Conservation (phyloP, 2,888 invertebrate genomes). For the Drosophila stalkeri region DNA sequence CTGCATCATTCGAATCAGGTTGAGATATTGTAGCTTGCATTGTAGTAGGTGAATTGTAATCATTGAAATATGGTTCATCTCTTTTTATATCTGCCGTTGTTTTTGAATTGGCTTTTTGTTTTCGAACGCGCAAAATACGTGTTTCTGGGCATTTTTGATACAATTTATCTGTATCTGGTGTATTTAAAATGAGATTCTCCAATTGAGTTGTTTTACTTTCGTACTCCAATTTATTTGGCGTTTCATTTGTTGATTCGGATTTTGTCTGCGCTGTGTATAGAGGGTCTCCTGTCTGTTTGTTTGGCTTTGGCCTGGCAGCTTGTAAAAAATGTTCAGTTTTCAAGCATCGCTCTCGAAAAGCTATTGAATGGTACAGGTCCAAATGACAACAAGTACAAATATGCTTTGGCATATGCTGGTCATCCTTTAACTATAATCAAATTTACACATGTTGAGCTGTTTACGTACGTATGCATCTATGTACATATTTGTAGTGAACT, state of each 20-base stretch:
- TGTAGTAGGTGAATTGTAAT: not conserved
- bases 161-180: not conserved
- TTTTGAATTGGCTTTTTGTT: not conserved
- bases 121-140: not conserved
- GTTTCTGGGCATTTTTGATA: not conserved
- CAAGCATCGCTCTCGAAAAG: slow-evolving; percentile 44
- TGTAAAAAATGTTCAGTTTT: slow-evolving; percentile 29
- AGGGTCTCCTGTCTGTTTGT: slow-evolving; percentile 7
- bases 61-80: not conserved
- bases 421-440: slow-evolving; percentile 32
- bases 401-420: slow-evolving; percentile 33
- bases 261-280: not conserved
- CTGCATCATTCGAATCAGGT: not conserved
- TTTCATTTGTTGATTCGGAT: not conserved
- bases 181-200: not conserved
- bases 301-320: not conserved
- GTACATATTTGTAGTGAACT: not conserved
- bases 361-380: slow-evolving; percentile 42
- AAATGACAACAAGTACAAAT: slow-evolving; percentile 52
- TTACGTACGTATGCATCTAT: not conserved
- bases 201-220: too few relatives aligned
- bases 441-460: not conserved
- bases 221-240: not conserved
- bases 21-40: not conserved
- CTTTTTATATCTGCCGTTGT: not conserved